phyloP scores from a whole-genome alignment of 2,797 vertebrate species.

The Protosalanx chinensis region DNA sequence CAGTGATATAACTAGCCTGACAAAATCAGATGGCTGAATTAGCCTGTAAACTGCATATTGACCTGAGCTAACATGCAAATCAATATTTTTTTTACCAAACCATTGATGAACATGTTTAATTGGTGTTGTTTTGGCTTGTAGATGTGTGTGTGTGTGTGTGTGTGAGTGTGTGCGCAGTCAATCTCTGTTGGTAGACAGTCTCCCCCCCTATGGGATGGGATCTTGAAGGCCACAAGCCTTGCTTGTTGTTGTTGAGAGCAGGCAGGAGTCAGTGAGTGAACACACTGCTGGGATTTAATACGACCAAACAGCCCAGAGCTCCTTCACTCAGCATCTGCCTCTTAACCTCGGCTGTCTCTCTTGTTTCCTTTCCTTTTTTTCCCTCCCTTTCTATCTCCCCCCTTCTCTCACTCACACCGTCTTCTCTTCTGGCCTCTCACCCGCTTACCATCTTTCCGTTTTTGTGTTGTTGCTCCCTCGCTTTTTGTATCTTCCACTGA shows the following conservation, averaged over 20 bases:
- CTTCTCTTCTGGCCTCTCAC: background rate
- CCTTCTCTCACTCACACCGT: background rate
- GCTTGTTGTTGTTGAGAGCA: conserved; percentile 36
- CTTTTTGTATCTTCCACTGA: background rate
- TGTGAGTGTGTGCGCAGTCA: conserved; percentile 39
- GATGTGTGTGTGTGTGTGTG: background rate
- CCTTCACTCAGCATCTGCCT: background rate
- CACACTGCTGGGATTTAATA: conserved; percentile 14
- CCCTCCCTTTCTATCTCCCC: background rate
- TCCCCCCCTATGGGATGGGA: conserved; percentile 33
- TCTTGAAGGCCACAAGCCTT: conserved; percentile 38
- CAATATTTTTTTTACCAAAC: background rate
- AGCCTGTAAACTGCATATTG: background rate
- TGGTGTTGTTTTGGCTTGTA: background rate
- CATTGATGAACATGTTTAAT: background rate
- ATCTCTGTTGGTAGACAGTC: background rate
- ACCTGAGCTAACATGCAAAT: background rate
- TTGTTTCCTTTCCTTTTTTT: background rate
- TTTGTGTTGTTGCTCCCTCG: background rate
- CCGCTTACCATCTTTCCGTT: conserved; percentile 17
- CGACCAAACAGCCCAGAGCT: conserved; percentile 29
- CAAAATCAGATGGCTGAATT: background rate
- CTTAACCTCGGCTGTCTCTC: background rate
- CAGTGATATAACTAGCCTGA: background rate
- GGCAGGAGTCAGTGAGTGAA: conserved; percentile 21